phyloP scores from a whole-genome alignment of 1,140 invertebrate genomes.

The Globodera rostochiensis region DNA sequence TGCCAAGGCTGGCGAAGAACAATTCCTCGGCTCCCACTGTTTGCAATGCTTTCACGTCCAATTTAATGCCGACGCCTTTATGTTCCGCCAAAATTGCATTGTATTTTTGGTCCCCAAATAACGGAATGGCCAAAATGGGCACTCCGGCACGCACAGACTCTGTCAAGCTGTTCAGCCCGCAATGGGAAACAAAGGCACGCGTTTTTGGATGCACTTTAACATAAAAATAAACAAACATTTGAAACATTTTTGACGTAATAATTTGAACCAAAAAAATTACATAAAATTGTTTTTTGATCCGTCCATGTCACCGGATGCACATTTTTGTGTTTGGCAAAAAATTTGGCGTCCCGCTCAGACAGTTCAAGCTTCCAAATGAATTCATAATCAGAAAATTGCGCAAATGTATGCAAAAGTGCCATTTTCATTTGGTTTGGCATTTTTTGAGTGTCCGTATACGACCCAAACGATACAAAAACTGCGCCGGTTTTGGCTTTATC shows the following conservation, averaged over 20 bases:
- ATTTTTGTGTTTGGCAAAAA: conserved; percentile 12
- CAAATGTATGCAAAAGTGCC: conserved; percentile 32
- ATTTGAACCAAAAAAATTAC: conserved; percentile 4
- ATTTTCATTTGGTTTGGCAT: conserved; percentile 25
- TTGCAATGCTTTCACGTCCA: neutral
- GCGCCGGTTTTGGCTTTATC: conserved; percentile 30
- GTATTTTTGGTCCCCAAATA: too few species aligned
- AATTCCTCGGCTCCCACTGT: neutral
- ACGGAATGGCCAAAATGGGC: too few species aligned
- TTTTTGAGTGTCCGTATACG: conserved; percentile 34
- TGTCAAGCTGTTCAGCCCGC: too few species aligned
- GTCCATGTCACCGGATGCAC: conserved; percentile 17
- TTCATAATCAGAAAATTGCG: conserved; percentile 16
- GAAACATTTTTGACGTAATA: conserved; percentile 8
- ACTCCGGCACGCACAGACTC: too few species aligned
- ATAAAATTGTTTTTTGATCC: conserved; percentile 12
- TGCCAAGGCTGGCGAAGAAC: neutral
- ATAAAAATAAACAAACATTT: neutral
- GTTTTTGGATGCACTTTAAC: conserved; percentile 4
- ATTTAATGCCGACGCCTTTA: neutral
- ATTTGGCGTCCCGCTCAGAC: conserved; percentile 15
- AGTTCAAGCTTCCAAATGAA: conserved; percentile 40
- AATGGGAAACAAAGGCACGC: too few species aligned
- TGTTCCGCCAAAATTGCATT: too few species aligned
- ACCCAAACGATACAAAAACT: conserved; percentile 40